phyloP scores from a whole-genome alignment of 2,113 vertebrate species.

The Aptenodytes patagonicus region DNA sequence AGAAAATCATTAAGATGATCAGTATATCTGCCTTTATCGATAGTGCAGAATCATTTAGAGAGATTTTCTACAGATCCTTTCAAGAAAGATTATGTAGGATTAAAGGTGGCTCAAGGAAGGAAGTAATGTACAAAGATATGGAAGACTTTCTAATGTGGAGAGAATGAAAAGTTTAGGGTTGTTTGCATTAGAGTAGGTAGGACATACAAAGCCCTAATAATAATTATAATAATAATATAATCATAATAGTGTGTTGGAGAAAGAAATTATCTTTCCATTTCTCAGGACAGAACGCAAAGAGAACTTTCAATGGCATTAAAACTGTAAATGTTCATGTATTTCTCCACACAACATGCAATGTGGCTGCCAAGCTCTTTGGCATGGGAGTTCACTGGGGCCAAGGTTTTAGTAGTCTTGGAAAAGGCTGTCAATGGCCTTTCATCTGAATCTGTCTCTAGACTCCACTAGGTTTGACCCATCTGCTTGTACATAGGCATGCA shows the following conservation, averaged over 20 bases:
- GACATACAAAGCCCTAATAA: not conserved
- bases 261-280: not conserved
- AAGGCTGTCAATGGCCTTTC: not conserved
- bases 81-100: not conserved
- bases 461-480: not conserved
- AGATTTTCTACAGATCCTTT: no score
- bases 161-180: not conserved
- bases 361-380: not conserved
- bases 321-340: not conserved
- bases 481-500: not conserved
- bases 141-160: not conserved
- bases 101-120: not conserved
- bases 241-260: not conserved
- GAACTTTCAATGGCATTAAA: not conserved
- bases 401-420: not conserved
- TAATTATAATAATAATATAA: no score
- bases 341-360: not conserved
- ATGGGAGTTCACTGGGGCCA: not conserved
- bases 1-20: not conserved
- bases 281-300: not conserved
- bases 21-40: not conserved
- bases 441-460: not conserved
- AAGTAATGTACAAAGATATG: not conserved
- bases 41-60: no score
- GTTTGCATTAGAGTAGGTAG: not conserved